Conservation (phyloP, 2,888 invertebrate genomes). For the Lutraria lutraria region DNA sequence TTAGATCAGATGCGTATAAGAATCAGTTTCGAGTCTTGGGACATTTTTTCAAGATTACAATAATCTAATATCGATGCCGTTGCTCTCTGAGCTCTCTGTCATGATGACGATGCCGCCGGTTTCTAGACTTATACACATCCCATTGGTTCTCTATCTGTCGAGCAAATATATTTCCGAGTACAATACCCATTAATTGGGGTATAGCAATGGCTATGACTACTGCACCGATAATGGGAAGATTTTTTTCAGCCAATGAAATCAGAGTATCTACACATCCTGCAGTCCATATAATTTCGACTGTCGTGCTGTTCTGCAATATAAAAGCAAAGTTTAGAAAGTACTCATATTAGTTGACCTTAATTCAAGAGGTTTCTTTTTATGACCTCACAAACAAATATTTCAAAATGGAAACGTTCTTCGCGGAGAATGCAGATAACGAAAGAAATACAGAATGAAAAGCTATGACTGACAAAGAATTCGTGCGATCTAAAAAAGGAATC, state of each 20-base stretch:
- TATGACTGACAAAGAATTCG: too few species aligned
- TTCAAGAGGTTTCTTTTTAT: too few species aligned
- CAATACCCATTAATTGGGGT: constrained; percentile 65
- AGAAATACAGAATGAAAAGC: too few species aligned
- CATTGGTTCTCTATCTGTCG: constrained; percentile 61
- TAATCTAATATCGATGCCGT: constrained; percentile 14
- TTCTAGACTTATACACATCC: constrained; percentile 29
- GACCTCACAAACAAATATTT: too few species aligned
- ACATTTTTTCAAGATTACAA: not conserved
- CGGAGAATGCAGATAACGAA: too few species aligned
- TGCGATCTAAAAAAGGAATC: too few species aligned
- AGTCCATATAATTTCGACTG: constrained; percentile 59
- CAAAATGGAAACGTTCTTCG: too few species aligned
- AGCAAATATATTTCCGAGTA: constrained; percentile 53
- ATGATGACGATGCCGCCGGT: not conserved
- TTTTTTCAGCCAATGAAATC: constrained; percentile 71
- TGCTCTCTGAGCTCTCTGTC: not conserved
- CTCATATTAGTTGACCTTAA: too few species aligned
- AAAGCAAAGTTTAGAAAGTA: not conserved
- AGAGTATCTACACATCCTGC: constrained; percentile 79
- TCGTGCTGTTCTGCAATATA: constrained; percentile 46
- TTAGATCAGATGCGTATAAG: too few species aligned
- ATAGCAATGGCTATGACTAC: constrained; percentile 51
- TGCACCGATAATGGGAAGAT: constrained; percentile 75
- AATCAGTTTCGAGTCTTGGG: too few species aligned